A percentile compares a stretch with the other conserved stretches of the same genome.
These are phyloP conservation scores for Ctenochaetus hawaiiensis DNA, from an alignment of 2,797 vertebrate genomes.

Conservation along the genomic window DNA sequence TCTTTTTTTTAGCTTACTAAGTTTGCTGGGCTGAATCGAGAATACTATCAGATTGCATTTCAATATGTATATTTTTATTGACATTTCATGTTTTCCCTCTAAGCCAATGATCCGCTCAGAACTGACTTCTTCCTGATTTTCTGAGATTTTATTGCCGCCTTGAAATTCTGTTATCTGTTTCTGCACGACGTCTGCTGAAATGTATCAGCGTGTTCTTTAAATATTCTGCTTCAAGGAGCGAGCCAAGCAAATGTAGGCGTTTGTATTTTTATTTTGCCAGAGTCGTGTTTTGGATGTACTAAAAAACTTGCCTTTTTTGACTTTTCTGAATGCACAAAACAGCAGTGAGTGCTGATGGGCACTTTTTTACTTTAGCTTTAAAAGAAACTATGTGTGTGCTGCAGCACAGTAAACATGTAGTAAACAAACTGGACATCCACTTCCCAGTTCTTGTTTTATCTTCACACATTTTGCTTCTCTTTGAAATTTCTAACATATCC, in stretches of 20 bases:
- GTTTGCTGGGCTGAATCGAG: conserved; percentile 1
- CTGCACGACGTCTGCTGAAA: conserved; percentile 38
- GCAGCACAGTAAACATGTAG: not conserved
- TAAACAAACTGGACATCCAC: conserved; percentile 5
- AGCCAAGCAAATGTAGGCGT: conserved; percentile 66
- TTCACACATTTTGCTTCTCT: not conserved
- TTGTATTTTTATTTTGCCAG: conserved; percentile 64
- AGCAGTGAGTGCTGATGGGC: conserved; percentile 6
- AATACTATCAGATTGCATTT: conserved; percentile 14
- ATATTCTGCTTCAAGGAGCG: conserved; percentile 52
- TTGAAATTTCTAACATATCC: not conserved
- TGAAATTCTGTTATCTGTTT: conserved; percentile 40
- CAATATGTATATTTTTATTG: conserved; percentile 31
- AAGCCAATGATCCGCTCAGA: conserved; percentile 37
- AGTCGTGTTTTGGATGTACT: conserved; percentile 64
- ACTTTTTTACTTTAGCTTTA: conserved; percentile 15
- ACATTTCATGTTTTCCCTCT: conserved; percentile 25
- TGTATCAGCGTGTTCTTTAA: conserved; percentile 50
- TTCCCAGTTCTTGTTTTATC: not conserved
- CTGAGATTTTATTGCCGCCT: conserved; percentile 39
- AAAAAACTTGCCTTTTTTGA: conserved; percentile 35
- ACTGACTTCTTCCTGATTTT: conserved; percentile 43
- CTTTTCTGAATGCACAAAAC: conserved; percentile 35
- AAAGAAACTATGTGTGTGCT: not conserved
- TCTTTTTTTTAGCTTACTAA: not conserved